A percentile compares a stretch with the other conserved stretches of the same genome.
Conservation (phyloP, 2,113 vertebrate genomes). For the Siniperca knerii region DNA sequence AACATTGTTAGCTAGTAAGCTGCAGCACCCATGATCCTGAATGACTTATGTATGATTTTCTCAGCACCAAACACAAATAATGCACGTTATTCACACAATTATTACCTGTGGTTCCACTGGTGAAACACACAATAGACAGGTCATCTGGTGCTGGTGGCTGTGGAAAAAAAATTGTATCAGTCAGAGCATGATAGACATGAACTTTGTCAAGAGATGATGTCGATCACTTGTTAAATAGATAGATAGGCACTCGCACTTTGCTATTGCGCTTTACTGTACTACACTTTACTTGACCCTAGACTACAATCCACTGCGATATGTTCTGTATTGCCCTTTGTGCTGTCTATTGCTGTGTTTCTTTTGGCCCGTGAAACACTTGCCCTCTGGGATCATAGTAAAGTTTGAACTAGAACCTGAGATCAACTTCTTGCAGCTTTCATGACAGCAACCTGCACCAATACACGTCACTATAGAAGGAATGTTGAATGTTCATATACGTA, state of each 20-base stretch:
- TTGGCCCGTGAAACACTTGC: no score
- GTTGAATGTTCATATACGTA: not conserved
- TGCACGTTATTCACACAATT: not conserved
- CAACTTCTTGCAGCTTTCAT: not conserved
- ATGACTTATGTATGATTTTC: not conserved
- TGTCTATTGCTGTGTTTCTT: no score
- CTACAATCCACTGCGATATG: no score
- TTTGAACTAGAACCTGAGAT: no score
- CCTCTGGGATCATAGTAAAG: no score
- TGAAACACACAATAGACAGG: conserved; percentile 96
- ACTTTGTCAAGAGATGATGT: not conserved
- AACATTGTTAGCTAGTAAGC: not conserved
- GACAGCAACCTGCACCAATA: not conserved
- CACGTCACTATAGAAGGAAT: no score
- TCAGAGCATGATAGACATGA: not conserved
- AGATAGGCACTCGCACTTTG: no score
- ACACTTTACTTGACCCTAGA: no score
- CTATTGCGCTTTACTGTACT: no score
- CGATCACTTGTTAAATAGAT: no score
- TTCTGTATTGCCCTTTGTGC: no score
- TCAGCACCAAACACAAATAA: not conserved
- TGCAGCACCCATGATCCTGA: not conserved
- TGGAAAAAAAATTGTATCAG: conserved; percentile 42
- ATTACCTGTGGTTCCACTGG: conserved; percentile 94
- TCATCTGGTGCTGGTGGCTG: conserved; percentile 93